These are phyloP conservation scores for Gasterosteus aculeatus DNA, from an alignment of 2,113 vertebrate genomes.

Conservation along the genomic window DNA sequence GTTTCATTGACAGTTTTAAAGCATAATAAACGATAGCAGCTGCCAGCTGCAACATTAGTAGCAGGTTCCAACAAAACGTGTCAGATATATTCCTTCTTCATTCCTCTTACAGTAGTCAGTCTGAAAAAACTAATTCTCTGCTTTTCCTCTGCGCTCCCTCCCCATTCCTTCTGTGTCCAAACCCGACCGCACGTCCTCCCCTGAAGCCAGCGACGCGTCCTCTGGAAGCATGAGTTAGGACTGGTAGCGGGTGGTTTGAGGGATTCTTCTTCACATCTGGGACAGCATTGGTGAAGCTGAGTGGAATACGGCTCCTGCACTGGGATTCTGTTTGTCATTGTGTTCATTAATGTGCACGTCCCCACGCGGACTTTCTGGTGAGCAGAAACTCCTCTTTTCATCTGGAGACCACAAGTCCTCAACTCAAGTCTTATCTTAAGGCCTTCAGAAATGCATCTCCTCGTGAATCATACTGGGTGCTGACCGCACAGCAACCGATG, in stretches of 20 bases:
- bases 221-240: slow-evolving; percentile 69
- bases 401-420: neutral
- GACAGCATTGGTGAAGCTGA: slow-evolving; percentile 12
- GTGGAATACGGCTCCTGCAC: slow-evolving; percentile 2
- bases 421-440: neutral
- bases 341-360: slow-evolving; percentile 13
- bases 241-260: slow-evolving; percentile 26
- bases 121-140: slow-evolving; percentile 43
- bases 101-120: slow-evolving; percentile 19
- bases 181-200: slow-evolving; percentile 44
- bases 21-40: neutral
- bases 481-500: neutral
- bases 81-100: slow-evolving; percentile 14
- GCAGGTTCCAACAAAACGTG: slow-evolving; percentile 40
- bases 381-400: slow-evolving; percentile 5
- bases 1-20: neutral
- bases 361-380: slow-evolving; percentile 3
- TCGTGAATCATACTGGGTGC: neutral
- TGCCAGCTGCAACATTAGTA: slow-evolving; percentile 18
- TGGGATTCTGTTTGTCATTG: slow-evolving; percentile 22
- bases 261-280: slow-evolving; percentile 37
- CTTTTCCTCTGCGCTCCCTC: slow-evolving; percentile 31
- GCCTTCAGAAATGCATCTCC: neutral
- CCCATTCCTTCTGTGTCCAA: slow-evolving; percentile 48
- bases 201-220: slow-evolving; percentile 79